Base-by-base conservation (phyloP, 2,888 invertebrate species). In the Alsophila aescularia region DNA sequence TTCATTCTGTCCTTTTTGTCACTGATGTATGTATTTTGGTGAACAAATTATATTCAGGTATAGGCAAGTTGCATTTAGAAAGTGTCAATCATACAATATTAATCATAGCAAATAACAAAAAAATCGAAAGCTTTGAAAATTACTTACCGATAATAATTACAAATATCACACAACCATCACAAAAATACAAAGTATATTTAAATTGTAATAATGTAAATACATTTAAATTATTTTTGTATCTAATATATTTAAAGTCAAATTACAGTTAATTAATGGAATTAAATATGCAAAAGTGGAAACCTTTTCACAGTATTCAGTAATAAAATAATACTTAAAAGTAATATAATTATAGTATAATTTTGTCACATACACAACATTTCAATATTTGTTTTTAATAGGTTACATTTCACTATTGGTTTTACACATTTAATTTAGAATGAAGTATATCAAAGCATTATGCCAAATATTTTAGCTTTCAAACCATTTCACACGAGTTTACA, bases 151-250 rank as follows among this genome's bases (percentile, higher is more conserved):
- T 14, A 49, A 37, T 51, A 40, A 34, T 51, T 34, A 29, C 39
- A 42, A 57, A 54, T 59, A 61, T 61, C 57, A 64, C 64, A 61
- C 58, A 64, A 62, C 58, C 58, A 54, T 64, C 51, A 51, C 41
- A 53, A 52, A 55, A 52, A 39, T 50, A 27, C 14, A 51, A 37
- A 39, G 12, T 42, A 16, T 31, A 47, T 36, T 39, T 32, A 51
- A n/a, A 21, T 32, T 14, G 14, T 24, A 44, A 27, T 42, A 16
- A 16, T 42, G n/a, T 27, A 50, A 24, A 48, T 31, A 31, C 10
- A n/a, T 1, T 29, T n/a, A 29, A 4, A 10, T 3, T 2, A 2
- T 29, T n/a, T 29, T n/a, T 1, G n/a, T 29, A 29, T n/a, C 8
- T 3, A 8, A 29, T 29, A 2, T 4, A 29, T 8, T 29, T 1